Evolutionary conservation across 1,140 invertebrate species (phyloP).

Genomic region (Zaprionus capensis): DNA sequence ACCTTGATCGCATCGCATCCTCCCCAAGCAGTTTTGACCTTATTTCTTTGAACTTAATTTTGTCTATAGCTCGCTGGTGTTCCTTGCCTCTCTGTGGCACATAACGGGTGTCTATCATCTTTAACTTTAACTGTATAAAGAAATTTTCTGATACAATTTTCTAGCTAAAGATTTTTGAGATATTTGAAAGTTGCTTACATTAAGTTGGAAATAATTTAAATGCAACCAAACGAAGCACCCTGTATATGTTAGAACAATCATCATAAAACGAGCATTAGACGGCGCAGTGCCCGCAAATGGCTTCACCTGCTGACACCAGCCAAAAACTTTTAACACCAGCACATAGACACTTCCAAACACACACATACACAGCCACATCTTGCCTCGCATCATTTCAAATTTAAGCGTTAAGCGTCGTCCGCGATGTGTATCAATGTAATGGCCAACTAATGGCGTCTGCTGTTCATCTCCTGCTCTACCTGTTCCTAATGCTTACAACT

Average conservation of each 20-base stretch:
- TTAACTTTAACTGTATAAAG: background rate
- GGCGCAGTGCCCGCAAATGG: conserved; percentile 24
- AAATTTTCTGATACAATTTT: background rate
- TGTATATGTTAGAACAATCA: conserved; percentile 46
- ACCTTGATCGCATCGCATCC: conserved; percentile 35
- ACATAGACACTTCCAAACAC: background rate
- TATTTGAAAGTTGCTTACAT: background rate
- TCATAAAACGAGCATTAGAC: conserved; percentile 61
- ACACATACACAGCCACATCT: background rate
- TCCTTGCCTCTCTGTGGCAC: background rate
- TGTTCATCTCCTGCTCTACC: background rate
- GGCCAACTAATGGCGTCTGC: conserved; percentile 7
- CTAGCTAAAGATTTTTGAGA: background rate
- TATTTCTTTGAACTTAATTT: conserved; percentile 77
- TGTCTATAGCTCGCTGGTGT: conserved; percentile 19
- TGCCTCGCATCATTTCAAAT: conserved; percentile 23
- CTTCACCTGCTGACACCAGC: conserved; percentile 30
- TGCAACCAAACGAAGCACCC: background rate
- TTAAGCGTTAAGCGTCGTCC: conserved; percentile 10
- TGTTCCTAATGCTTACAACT: background rate
- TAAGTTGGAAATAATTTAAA: background rate
- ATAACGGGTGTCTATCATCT: conserved; percentile 29
- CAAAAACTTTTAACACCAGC: background rate
- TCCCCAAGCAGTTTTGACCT: conserved; percentile 53
- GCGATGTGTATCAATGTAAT: conserved; percentile 32